Conservation (phyloP, 2,888 invertebrate species). For the Drosophila neutralis region DNA sequence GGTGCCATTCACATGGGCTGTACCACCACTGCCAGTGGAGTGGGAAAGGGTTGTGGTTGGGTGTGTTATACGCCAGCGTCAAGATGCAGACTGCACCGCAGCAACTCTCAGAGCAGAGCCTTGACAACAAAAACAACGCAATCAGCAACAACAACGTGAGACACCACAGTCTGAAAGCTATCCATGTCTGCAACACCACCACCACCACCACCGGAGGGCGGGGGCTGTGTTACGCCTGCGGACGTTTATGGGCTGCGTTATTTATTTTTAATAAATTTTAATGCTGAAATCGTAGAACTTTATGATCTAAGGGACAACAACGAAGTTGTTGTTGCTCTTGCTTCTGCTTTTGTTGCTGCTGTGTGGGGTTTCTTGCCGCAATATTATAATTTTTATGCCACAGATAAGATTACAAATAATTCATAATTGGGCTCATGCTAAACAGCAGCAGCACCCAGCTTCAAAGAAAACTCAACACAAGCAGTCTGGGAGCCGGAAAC, state of each 20-base stretch:
- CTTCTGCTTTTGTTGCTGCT: slow-evolving; percentile 4
- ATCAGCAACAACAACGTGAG: slow-evolving; percentile 29
- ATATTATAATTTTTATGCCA: slow-evolving; percentile 75
- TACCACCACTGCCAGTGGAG: not conserved
- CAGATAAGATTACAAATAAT: slow-evolving; percentile 76
- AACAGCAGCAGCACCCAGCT: slow-evolving; percentile 28
- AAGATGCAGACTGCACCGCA: slow-evolving; percentile 48
- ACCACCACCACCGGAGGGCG: slow-evolving; percentile 1
- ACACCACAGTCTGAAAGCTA: slow-evolving; percentile 27
- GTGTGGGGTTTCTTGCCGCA: slow-evolving; percentile 71
- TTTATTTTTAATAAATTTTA: slow-evolving; percentile 76
- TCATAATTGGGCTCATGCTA: slow-evolving; percentile 60
- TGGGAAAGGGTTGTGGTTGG: slow-evolving; percentile 53
- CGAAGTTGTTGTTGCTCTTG: slow-evolving; percentile 7
- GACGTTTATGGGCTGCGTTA: slow-evolving; percentile 51
- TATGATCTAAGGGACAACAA: slow-evolving; percentile 24
- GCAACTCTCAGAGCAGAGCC: slow-evolving; percentile 15
- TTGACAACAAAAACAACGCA: slow-evolving; percentile 9
- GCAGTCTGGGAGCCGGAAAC: slow-evolving; percentile 52
- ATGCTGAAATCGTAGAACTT: slow-evolving; percentile 74
- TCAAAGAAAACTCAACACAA: slow-evolving; percentile 32
- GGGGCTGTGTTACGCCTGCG: slow-evolving; percentile 6
- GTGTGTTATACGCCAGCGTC: slow-evolving; percentile 27
- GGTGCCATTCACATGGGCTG: slow-evolving; percentile 72
- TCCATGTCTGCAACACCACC: slow-evolving; percentile 33